phyloP scores from a whole-genome alignment of 1,140 invertebrate species.

The Steinernema khuongi region DNA sequence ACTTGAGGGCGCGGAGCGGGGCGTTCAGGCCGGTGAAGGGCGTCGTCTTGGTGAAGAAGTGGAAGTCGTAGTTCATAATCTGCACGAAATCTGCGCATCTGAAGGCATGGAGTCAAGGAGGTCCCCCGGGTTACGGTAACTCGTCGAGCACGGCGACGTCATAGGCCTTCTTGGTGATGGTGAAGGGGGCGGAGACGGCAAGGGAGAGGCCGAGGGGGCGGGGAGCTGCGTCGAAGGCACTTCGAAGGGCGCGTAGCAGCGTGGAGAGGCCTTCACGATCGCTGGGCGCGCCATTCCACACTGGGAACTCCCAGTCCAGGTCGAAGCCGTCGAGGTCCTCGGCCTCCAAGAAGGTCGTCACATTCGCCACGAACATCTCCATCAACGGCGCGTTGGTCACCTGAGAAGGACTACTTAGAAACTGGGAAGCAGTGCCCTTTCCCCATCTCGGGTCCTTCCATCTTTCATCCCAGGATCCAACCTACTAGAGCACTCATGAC shows the following conservation, averaged over 20 bases:
- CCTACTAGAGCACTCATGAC: not conserved
- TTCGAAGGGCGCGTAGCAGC: not conserved
- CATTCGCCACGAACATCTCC: not conserved
- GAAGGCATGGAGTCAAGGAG: not conserved
- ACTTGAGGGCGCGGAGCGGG: not conserved
- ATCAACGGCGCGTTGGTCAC: not conserved
- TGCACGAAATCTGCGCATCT: not conserved
- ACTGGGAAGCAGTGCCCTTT: not conserved
- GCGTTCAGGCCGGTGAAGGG: not conserved
- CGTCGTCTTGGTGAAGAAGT: not conserved
- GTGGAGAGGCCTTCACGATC: not conserved
- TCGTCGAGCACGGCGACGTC: not conserved
- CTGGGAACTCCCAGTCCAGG: not conserved
- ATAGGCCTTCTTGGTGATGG: not conserved
- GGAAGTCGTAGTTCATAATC: conserved; percentile 3
- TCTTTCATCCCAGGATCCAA: too few relatives aligned
- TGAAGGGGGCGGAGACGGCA: not conserved
- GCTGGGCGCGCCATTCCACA: not conserved
- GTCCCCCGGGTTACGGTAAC: not conserved
- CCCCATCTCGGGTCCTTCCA: too few relatives aligned
- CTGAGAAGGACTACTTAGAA: conserved; percentile 5
- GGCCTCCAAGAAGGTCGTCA: not conserved
- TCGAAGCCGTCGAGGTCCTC: conserved; percentile 3
- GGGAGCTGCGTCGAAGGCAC: not conserved
- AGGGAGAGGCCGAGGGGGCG: not conserved